These are phyloP conservation scores for Sparus aurata DNA, from an alignment of 2,797 vertebrate species.

Conservation along the genomic window DNA sequence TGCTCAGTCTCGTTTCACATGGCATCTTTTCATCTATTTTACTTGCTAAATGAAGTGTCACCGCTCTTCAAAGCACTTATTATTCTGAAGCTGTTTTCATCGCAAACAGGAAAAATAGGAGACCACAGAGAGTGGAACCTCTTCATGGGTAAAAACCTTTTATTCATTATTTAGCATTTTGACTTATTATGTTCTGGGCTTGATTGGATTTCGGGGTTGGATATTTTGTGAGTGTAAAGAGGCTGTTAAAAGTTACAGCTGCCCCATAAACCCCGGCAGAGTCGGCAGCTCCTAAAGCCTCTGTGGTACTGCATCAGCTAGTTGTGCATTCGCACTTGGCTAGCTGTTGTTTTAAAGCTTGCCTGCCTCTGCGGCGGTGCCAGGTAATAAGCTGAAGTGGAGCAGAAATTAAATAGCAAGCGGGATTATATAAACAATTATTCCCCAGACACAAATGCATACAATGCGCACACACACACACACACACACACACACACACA, in stretches of 20 bases:
- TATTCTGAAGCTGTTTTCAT: slow-evolving; percentile 7
- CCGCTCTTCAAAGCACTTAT: background rate
- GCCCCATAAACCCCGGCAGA: slow-evolving; percentile 36
- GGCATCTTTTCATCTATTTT: slow-evolving; percentile 6
- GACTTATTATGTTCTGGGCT: slow-evolving; percentile 6
- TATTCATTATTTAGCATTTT: background rate
- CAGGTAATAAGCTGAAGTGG: slow-evolving; percentile 64
- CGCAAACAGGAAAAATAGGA: slow-evolving; percentile 10
- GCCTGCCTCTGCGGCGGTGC: slow-evolving; percentile 43
- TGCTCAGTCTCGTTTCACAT: background rate
- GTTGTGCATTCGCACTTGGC: slow-evolving; percentile 43
- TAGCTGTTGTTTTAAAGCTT: slow-evolving; percentile 47
- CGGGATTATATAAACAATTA: slow-evolving; percentile 69
- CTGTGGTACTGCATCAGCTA: slow-evolving; percentile 45
- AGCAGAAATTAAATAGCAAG: slow-evolving; percentile 64
- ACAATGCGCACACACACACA: slow-evolving; percentile 8
- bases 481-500: slow-evolving; percentile 8
- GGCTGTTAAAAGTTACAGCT: slow-evolving; percentile 36
- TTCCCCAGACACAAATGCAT: slow-evolving; percentile 49
- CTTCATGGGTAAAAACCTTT: background rate
- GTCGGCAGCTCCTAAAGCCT: slow-evolving; percentile 32
- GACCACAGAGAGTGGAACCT: background rate
- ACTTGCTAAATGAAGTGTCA: background rate
- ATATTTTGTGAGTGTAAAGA: slow-evolving; percentile 1
- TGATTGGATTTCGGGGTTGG: slow-evolving; percentile 21